A percentile compares a stretch with the other conserved stretches of the same genome.
These are phyloP conservation scores for Solea solea DNA, from an alignment of 2,113 vertebrate species.

Conservation along the genomic window DNA sequence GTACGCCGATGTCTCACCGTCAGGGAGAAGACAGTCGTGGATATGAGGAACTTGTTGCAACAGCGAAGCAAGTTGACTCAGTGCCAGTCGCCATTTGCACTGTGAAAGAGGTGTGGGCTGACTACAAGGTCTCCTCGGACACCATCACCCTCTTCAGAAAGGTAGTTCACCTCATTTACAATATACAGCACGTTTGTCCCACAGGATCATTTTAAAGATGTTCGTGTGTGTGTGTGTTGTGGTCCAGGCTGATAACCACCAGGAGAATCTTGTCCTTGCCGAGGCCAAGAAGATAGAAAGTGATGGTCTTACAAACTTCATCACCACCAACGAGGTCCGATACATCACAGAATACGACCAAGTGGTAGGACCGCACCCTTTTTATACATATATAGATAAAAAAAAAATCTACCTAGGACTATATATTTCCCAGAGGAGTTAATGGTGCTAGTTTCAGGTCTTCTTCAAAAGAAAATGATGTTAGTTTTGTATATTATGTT, in stretches of 20 bases:
- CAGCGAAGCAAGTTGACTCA: conserved; percentile 70
- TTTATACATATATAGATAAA: neutral
- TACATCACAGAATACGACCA: conserved; percentile 91
- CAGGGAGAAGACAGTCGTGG: conserved; percentile 74
- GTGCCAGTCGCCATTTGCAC: conserved; percentile 85
- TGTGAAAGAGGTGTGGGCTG: conserved; percentile 79
- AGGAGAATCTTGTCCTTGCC: conserved; percentile 79
- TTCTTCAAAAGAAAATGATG: no score
- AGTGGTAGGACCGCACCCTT: conserved; percentile 75
- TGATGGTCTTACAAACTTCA: conserved; percentile 83
- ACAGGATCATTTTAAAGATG: neutral
- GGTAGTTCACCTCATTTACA: conserved; percentile 68
- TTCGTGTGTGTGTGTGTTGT: conserved; percentile 24
- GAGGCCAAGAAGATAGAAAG: conserved; percentile 75
- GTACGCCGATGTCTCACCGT: no score
- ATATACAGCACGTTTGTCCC: no score
- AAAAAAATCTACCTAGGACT: no score
- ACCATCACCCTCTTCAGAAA: conserved; percentile 87
- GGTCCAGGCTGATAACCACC: conserved; percentile 86
- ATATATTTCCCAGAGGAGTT: no score
- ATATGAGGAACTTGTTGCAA: conserved; percentile 74
- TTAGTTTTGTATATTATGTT: no score
- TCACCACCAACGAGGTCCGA: conserved; percentile 84
- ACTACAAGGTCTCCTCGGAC: conserved; percentile 79
- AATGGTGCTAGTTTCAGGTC: no score